Conservation (phyloP, 2,888 invertebrate species). For the Stomorhina lunata region DNA sequence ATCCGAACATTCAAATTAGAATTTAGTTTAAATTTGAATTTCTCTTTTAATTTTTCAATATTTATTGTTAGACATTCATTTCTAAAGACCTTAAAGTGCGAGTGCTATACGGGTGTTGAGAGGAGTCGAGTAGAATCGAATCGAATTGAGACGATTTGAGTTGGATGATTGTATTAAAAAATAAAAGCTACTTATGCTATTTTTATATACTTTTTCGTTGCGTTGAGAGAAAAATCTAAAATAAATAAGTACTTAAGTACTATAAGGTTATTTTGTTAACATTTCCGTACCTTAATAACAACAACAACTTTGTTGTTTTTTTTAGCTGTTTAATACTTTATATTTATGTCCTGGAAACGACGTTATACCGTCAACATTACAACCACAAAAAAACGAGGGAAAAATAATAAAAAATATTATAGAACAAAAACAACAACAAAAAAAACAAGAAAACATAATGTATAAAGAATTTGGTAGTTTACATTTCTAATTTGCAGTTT, state of each 20-base stretch:
- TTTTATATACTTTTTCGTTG: constrained; percentile 16
- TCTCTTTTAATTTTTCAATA: constrained; percentile 24
- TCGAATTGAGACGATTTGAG: no score
- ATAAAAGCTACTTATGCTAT: constrained; percentile 41
- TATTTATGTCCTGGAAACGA: constrained; percentile 52
- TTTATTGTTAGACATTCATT: neutral
- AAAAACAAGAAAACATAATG: neutral
- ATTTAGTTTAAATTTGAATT: constrained; percentile 29
- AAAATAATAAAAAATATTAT: no score
- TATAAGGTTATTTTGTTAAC: constrained; percentile 39
- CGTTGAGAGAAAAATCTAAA: neutral
- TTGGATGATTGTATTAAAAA: constrained; percentile 26
- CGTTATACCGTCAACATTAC: constrained; percentile 59
- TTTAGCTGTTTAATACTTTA: constrained; percentile 37
- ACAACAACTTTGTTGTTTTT: constrained; percentile 12
- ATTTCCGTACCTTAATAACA: constrained; percentile 54
- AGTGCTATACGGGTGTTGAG: no score
- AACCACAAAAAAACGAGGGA: neutral
- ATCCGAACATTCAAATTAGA: no score
- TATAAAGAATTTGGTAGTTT: constrained; percentile 50
- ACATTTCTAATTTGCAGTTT: constrained; percentile 69
- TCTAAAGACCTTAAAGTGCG: neutral
- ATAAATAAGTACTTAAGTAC: neutral
- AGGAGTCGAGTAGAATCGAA: no score
- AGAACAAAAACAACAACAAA: no score